A percentile compares a stretch with the other conserved stretches of the same genome.
Evolutionary conservation across 1,140 invertebrate genomes (phyloP).

Genomic region (Drosophila willistoni): DNA sequence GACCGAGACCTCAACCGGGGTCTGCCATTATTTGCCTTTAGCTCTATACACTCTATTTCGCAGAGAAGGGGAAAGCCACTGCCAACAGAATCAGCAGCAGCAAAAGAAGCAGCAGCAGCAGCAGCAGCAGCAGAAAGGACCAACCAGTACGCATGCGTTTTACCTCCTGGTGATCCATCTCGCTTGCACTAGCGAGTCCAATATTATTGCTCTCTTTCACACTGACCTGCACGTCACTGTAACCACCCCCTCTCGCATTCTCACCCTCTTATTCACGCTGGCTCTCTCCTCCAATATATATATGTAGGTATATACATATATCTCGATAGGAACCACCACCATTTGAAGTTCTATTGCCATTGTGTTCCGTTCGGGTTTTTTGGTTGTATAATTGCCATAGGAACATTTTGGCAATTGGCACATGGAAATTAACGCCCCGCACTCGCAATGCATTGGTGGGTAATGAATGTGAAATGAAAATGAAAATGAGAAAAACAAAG

Average conservation of each 20-base stretch:
- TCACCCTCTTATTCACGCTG: not conserved
- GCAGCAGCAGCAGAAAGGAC: slow-evolving; percentile 40
- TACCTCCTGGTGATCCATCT: slow-evolving; percentile 25
- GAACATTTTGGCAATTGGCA: slow-evolving; percentile 53
- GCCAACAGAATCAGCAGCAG: slow-evolving; percentile 35
- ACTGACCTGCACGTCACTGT: not conserved
- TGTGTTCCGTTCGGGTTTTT: slow-evolving; percentile 16
- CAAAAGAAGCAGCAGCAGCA: slow-evolving; percentile 28
- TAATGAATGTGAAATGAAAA: slow-evolving; percentile 80
- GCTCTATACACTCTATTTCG: slow-evolving; percentile 59
- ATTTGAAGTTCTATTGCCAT: slow-evolving; percentile 43
- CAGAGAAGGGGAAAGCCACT: slow-evolving; percentile 7
- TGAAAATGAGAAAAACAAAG: slow-evolving; percentile 68
- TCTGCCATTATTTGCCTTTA: slow-evolving; percentile 72
- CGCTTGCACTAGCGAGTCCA: slow-evolving; percentile 6
- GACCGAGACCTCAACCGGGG: slow-evolving; percentile 27
- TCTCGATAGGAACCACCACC: slow-evolving; percentile 23
- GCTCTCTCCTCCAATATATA: too few species aligned
- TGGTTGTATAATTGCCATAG: slow-evolving; percentile 39
- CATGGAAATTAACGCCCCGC: slow-evolving; percentile 69
- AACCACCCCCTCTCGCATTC: not conserved
- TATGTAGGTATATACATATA: too few species aligned
- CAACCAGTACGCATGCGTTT: slow-evolving; percentile 68
- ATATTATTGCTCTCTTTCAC: slow-evolving; percentile 4
- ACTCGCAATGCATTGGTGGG: slow-evolving; percentile 24